Conservation (phyloP, 2,113 vertebrate genomes). For the Eublepharis macularius region DNA sequence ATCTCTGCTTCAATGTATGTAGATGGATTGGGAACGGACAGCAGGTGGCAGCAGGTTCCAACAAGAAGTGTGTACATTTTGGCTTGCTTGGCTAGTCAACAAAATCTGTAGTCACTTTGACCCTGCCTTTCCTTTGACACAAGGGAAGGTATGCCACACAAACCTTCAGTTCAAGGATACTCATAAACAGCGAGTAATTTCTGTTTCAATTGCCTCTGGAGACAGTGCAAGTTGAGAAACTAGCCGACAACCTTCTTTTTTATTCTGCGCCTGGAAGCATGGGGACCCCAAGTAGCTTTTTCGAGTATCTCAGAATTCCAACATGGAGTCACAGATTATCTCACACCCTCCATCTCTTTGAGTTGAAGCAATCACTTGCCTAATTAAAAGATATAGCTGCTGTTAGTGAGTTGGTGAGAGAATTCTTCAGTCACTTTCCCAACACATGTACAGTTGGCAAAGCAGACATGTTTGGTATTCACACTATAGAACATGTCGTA, state of each 20-base stretch:
- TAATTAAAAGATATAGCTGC: background rate
- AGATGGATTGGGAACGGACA: no score
- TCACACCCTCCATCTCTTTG: background rate
- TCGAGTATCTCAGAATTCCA: background rate
- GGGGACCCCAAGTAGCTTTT: background rate
- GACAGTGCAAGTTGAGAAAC: background rate
- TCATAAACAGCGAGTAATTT: no score
- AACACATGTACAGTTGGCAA: no score
- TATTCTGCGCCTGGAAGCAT: background rate
- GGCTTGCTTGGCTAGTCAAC: no score
- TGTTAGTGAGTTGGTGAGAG: accelerated
- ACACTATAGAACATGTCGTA: background rate
- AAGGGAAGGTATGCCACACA: no score
- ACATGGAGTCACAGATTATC: background rate
- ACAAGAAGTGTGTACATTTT: no score
- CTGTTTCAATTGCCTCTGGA: background rate
- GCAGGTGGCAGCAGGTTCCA: no score
- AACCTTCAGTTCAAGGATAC: no score
- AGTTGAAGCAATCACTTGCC: background rate
- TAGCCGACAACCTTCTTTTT: background rate
- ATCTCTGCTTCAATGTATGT: no score
- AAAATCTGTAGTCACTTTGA: no score
- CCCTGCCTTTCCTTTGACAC: no score
- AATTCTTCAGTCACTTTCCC: no score
- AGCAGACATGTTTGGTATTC: background rate